These are phyloP conservation scores for Crypturellus undulatus DNA, from an alignment of 2,113 vertebrate genomes.

Conservation along the genomic window DNA sequence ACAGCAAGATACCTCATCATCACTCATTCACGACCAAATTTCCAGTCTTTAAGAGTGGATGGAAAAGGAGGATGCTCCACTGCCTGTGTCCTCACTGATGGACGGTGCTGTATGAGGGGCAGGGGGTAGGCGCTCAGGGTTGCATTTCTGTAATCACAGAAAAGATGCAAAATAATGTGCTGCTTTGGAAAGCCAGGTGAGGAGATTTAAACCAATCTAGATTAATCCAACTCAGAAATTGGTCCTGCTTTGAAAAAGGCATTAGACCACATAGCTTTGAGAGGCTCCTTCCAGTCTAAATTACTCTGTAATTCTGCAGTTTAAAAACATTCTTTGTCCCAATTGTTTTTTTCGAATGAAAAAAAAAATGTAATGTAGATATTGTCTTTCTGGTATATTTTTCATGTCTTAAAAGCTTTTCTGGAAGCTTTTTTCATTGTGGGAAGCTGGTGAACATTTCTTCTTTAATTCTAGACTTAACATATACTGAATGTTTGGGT, in stretches of 20 bases:
- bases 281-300: neutral
- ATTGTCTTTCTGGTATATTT: neutral
- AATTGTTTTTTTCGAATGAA: neutral
- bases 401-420: neutral
- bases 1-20: neutral
- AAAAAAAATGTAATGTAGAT: neutral
- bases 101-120: neutral
- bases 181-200: neutral
- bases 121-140: neutral
- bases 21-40: neutral
- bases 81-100: neutral
- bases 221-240: neutral
- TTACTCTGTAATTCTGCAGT: neutral
- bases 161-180: neutral
- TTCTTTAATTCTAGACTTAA: neutral
- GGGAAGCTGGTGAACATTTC: neutral
- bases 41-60: neutral
- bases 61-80: neutral
- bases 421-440: neutral
- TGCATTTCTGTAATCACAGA: neutral
- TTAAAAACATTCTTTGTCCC: neutral
- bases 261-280: neutral
- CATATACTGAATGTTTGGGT: neutral
- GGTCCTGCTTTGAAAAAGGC: neutral
- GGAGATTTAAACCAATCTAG: neutral